A percentile compares a stretch with the other conserved stretches of the same genome.
Evolutionary conservation across 2,113 vertebrate genomes (phyloP).

Genomic region (Phalacrocorax pelagicus): DNA sequence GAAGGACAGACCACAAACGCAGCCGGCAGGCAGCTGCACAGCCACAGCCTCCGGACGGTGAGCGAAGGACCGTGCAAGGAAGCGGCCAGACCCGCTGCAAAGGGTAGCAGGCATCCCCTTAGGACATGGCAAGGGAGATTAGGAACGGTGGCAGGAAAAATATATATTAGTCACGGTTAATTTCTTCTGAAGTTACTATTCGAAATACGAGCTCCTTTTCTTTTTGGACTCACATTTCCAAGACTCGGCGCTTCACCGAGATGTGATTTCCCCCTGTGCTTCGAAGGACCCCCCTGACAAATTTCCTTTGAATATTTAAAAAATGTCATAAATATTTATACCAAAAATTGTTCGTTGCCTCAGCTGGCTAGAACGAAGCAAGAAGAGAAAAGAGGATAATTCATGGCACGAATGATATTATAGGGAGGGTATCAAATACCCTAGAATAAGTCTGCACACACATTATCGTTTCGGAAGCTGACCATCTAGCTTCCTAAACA

Average conservation of each 20-base stretch:
- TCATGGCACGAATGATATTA: background rate
- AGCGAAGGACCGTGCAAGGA: background rate
- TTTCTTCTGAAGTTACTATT: background rate
- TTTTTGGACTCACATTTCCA: background rate
- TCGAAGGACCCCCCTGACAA: background rate
- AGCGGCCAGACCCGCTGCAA: background rate
- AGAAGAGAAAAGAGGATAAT: background rate
- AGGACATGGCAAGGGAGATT: background rate
- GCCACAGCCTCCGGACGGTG: background rate
- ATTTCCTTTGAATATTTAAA: background rate
- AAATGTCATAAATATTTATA: background rate
- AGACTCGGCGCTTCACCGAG: background rate
- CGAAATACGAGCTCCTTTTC: background rate
- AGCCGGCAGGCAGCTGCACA: background rate
- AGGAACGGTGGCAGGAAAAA: background rate
- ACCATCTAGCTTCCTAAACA: background rate
- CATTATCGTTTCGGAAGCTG: background rate
- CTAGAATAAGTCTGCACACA: background rate
- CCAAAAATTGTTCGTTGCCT: constrained; percentile 12
- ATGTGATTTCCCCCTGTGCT: background rate
- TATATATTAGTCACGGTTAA: background rate
- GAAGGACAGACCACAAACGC: background rate
- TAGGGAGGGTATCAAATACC: background rate
- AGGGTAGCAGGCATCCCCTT: background rate
- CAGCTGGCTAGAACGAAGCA: background rate